phyloP scores from a whole-genome alignment of 2,888 invertebrate genomes.

The Antheraea assamensis region DNA sequence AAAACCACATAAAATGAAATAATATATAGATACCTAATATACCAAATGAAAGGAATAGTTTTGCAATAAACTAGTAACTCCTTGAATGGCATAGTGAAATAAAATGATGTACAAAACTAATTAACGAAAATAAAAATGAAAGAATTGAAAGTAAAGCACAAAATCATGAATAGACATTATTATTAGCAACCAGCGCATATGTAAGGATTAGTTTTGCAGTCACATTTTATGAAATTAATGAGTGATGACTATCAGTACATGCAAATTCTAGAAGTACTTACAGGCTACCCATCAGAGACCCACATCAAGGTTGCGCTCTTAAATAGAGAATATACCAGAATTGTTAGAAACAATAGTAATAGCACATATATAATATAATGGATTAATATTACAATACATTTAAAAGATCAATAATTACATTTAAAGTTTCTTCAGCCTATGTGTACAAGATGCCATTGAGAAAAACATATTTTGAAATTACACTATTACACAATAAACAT shows the following conservation, averaged over 20 bases:
- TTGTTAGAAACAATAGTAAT: slow-evolving; percentile 16
- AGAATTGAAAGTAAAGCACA: too few relatives aligned
- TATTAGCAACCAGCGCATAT: not conserved
- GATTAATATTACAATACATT: not conserved
- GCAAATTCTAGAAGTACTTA: slow-evolving; percentile 31
- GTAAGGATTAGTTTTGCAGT: not conserved
- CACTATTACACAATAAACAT: not conserved
- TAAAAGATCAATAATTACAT: not conserved
- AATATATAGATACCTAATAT: not conserved
- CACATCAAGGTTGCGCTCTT: slow-evolving; percentile 36
- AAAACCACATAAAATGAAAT: not conserved
- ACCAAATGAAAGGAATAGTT: too few relatives aligned
- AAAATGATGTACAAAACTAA: too few relatives aligned
- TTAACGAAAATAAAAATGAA: too few relatives aligned
- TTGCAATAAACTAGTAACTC: too few relatives aligned
- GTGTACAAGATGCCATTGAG: not conserved
- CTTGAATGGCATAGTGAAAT: too few relatives aligned
- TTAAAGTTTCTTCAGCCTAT: not conserved
- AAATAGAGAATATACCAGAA: slow-evolving; percentile 36
- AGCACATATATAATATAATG: not conserved
- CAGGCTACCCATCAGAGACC: slow-evolving; percentile 34
- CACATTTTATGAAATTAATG: slow-evolving; percentile 8
- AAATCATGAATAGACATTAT: not conserved
- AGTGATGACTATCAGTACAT: slow-evolving; percentile 18
- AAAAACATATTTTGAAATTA: not conserved